Evolutionary conservation across 2,888 invertebrate genomes (phyloP).

Genomic region (Syrphus vitripennis): DNA sequence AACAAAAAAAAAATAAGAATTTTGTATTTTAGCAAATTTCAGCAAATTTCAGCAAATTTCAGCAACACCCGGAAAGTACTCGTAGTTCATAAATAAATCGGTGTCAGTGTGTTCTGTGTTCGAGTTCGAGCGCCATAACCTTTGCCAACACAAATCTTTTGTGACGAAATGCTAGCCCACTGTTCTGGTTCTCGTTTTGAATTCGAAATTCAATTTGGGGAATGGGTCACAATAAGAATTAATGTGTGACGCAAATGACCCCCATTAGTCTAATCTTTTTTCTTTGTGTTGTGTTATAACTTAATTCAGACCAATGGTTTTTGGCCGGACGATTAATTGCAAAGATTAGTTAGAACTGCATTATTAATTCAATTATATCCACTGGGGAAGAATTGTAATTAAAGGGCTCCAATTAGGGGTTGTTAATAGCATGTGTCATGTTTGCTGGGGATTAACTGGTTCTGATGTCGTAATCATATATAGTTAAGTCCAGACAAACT

Average conservation of each 20-base stretch:
- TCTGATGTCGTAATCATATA: conserved; percentile 5
- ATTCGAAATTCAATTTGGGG: conserved; percentile 18
- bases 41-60: conserved; percentile 33
- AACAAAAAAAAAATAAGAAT: background rate
- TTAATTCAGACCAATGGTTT: background rate
- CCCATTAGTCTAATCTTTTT: conserved; percentile 4
- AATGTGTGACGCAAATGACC: background rate
- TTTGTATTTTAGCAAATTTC: conserved; percentile 22
- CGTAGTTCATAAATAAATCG: background rate
- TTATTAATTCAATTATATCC: conserved; percentile 52
- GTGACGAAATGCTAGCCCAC: conserved; percentile 6
- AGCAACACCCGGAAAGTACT: conserved; percentile 47
- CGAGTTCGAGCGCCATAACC: background rate
- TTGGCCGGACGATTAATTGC: conserved; percentile 33
- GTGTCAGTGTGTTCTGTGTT: conserved; percentile 25
- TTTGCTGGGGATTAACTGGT: background rate
- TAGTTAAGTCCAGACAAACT: conserved; percentile 6
- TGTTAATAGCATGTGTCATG: background rate
- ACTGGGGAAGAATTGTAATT: background rate
- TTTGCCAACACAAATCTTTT: background rate
- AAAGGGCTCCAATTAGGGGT: conserved; percentile 2
- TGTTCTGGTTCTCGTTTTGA: background rate
- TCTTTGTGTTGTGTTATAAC: background rate
- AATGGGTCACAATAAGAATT: conserved; percentile 19
- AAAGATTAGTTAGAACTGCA: conserved; percentile 38